Conservation (phyloP, 2,113 vertebrate genomes). For the Strix uralensis region DNA sequence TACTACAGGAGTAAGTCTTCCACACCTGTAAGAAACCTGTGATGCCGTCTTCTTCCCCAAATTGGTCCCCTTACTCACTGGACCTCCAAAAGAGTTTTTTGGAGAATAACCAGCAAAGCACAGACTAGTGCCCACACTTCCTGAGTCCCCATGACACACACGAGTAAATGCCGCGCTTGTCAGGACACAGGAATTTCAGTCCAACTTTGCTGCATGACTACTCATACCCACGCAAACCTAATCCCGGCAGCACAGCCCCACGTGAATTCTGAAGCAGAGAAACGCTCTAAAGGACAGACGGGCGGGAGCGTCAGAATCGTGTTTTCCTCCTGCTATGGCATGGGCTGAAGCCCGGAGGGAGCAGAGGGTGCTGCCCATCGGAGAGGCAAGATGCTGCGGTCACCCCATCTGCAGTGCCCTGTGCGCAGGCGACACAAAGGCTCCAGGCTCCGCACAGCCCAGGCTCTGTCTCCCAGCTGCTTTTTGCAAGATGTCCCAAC, state of each 20-base stretch:
- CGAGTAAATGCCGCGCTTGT: fast-evolving
- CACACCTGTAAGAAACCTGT: neutral
- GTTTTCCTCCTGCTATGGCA: neutral
- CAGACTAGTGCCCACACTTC: neutral
- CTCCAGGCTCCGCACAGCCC: neutral
- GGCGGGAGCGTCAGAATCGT: fast-evolving
- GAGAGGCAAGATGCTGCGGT: neutral
- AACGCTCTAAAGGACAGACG: neutral
- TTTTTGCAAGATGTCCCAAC: fast-evolving
- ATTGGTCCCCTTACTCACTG: neutral
- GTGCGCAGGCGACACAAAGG: fast-evolving
- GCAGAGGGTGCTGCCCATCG: neutral
- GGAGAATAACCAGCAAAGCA: neutral
- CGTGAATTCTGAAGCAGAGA: neutral
- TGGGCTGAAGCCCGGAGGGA: fast-evolving
- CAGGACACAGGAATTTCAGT: slow-evolving; percentile 1
- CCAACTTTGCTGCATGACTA: neutral
- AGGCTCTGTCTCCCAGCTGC: neutral
- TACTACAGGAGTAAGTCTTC: neutral
- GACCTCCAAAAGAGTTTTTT: neutral
- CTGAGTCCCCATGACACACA: neutral
- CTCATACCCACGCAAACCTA: neutral
- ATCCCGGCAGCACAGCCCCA: neutral
- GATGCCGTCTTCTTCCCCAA: neutral
- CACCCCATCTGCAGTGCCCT: neutral